phyloP scores from a whole-genome alignment of 1,140 invertebrate species.

The Monomorium pharaonis region DNA sequence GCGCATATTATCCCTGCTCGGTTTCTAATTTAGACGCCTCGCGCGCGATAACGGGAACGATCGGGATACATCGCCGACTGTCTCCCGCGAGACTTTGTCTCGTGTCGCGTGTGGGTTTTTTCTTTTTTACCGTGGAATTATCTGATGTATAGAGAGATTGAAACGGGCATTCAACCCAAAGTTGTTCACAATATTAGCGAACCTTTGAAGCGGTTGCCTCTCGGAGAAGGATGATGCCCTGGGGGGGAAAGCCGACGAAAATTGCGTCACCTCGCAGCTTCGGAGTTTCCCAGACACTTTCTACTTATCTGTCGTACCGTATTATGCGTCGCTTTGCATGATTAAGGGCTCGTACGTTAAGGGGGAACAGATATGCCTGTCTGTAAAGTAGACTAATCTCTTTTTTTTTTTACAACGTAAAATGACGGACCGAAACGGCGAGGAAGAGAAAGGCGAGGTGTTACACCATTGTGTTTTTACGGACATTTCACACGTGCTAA shows the following conservation, averaged over 20 bases:
- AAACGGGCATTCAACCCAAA: background rate
- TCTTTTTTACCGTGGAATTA: background rate
- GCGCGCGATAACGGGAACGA: constrained; percentile 24
- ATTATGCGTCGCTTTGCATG: constrained; percentile 49
- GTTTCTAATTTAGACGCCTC: constrained; percentile 13
- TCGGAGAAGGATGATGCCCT: constrained; percentile 20
- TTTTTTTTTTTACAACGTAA: background rate
- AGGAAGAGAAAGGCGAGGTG: constrained; percentile 19
- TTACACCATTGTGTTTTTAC: constrained; percentile 30
- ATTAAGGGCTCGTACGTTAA: constrained; percentile 34
- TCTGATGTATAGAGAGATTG: background rate
- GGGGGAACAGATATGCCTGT: background rate
- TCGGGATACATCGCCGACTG: background rate
- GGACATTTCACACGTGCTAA: constrained; percentile 15
- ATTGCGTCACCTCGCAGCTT: constrained; percentile 53
- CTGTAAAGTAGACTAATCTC: constrained; percentile 3
- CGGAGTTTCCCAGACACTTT: constrained; percentile 71
- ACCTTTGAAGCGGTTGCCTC: background rate
- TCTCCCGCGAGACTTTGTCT: constrained; percentile 18
- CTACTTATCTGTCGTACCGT: constrained; percentile 54
- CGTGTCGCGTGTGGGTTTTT: too few relatives aligned
- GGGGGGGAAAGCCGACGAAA: constrained; percentile 59
- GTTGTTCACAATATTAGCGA: background rate
- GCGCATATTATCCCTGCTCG: background rate
- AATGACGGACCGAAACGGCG: background rate